These are phyloP conservation scores for Nixonia krombeini DNA, from an alignment of 1,140 invertebrate species.

Conservation along the genomic window DNA sequence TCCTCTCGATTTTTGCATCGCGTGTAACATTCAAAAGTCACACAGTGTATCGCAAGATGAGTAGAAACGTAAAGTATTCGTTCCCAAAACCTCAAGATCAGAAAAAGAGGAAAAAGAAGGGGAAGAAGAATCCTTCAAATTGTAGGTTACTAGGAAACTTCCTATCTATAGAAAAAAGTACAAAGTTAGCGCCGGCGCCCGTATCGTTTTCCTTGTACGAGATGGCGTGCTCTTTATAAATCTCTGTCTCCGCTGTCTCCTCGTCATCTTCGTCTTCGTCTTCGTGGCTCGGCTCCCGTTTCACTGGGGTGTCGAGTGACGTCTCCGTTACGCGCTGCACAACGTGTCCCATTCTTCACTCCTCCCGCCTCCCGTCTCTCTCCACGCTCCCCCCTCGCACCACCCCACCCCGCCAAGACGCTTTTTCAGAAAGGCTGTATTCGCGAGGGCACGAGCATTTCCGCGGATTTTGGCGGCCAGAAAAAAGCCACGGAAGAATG, in stretches of 20 bases:
- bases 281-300: conserved; percentile 53
- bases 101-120: no score
- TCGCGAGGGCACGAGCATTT: conserved; percentile 14
- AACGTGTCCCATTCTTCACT: conserved; percentile 36
- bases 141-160: conserved; percentile 4
- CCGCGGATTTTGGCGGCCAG: conserved; percentile 15
- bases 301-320: conserved; percentile 63
- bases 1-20: no score
- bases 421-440: conserved; percentile 35
- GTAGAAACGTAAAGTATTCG: no score
- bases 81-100: no score
- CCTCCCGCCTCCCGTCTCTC: conserved; percentile 7
- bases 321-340: conserved; percentile 43
- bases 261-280: conserved; percentile 21
- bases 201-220: conserved; percentile 31
- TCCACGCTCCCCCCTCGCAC: no score
- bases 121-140: no score
- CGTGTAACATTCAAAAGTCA: no score
- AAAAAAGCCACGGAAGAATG: conserved; percentile 14
- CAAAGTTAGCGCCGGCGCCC: conserved; percentile 49
- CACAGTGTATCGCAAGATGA: no score
- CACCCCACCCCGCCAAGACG: conserved; percentile 15
- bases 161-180: conserved; percentile 15
- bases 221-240: conserved; percentile 45
- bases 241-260: conserved; percentile 47